Base-by-base conservation (phyloP, 2,888 invertebrate species). In the Ectemnius continuus region DNA sequence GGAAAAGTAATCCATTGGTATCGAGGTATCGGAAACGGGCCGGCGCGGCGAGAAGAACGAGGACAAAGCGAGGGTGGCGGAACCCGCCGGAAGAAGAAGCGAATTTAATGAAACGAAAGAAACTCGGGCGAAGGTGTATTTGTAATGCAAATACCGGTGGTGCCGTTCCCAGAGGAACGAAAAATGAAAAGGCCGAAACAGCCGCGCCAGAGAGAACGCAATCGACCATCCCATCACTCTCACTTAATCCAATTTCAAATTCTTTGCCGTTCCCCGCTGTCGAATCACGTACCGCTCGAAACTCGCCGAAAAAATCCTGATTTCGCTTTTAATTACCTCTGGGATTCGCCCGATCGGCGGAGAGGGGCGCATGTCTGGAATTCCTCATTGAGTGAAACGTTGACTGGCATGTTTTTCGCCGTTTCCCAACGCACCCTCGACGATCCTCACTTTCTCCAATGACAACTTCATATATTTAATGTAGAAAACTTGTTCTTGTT, bases 91-190 rank as follows among this genome's bases (percentile, higher is more conserved):
- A 61, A 61, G 68, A 76, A 73, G 76, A 80, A 80, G 63, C 78
- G 82, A 77, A 83, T 84, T 86, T 85, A 88, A 88, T 86, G 88
- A 87, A 88, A 83, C 85, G 80, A 77, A 73, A 81, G 81, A 78
- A 82, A 75, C 74, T 65, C 70, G 68, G 65, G 62, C 66, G 46
- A 75, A 76, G 67, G 61, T 69, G 70, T 77, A 86, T 85, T 85
- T 88, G 88, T 84, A 82, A 88, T 88, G 85, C 85, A 88, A 88
- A 88, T 88, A 74, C 62, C 48, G 47, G 2, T 26, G 28, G 63
- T 61, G 52, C 47, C 69, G 52, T 70, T 61, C 70, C 64, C 76
- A 61, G n/a, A 71, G 71, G 79, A 78, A 73, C 74, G 78, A 84
- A 84, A 87, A 85, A 86, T 84, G 78, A 81, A 86, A 79, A 82